Base-by-base conservation (phyloP, 2,113 vertebrate genomes). In the Cathartes aura region DNA sequence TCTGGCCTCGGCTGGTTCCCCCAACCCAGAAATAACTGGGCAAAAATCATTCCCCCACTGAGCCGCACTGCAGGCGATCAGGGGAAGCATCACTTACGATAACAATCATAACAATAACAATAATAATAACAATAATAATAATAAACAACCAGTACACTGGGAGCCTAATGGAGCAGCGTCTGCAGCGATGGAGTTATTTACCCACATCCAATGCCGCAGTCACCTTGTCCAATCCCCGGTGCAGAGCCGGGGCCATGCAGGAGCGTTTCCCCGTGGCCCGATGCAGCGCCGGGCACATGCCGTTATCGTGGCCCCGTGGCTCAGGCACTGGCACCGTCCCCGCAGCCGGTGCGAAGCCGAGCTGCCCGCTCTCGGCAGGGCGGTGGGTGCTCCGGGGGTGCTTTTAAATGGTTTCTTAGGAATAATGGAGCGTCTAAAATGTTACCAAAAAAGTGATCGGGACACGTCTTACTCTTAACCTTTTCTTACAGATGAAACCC, bases 231-330 rank as follows among this genome's bases (percentile, higher is more conserved):
- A 1, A 47, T 11, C 20, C 38, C 48, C 9, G 1, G 30, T 8
- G 48, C 52, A 22, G 82, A 9, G 11, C 45, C 0, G 14, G 55
- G 82, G 40, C 50, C 86, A 36, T 5, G 7, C 81, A 6, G 59
- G 30, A 86, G 18, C 2, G 0, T 7, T 22, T 32, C 47, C 53
- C 50, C 0, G 0, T 23, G 78, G 48, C 43, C 47, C 23, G 0
- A 1, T 4, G 52, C 12, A 0, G 34, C 12, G 4, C 62, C 1
- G 0, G 59, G 27, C 17, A 36, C 73, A 17, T 2, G 1, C 22
- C 5, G 2, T 3, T 27, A 9, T 1, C 0, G 0, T 15, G 50
- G 38, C 87, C 73, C 56, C 1, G 11, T 2, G 36, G 40, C 6
- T 52, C 66, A 13, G 56, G 24, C 47, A 29, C 72, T 5, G 0